Conservation (phyloP, 1,140 invertebrate genomes). For the Pectinophora gossypiella region DNA sequence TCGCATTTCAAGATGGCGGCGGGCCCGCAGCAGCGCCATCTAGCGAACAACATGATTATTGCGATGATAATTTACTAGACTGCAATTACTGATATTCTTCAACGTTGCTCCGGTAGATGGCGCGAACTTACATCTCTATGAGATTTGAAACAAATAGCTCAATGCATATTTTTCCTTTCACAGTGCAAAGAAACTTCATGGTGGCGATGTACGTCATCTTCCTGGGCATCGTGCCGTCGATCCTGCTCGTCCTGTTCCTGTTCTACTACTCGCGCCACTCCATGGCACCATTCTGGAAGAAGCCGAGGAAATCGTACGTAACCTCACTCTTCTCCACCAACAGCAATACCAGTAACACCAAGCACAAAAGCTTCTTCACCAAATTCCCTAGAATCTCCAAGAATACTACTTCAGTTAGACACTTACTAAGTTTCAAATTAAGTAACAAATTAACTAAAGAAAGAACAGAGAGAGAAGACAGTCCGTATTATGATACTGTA, state of each 20-base stretch:
- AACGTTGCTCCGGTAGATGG: no score
- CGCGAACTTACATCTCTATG: no score
- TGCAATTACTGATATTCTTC: no score
- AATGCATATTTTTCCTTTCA: conserved; percentile 49
- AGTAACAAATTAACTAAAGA: no score
- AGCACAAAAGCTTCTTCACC: background rate
- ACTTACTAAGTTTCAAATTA: conserved; percentile 13
- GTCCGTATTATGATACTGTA: background rate
- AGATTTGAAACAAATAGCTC: no score
- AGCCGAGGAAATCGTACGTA: conserved; percentile 84
- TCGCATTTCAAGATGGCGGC: no score
- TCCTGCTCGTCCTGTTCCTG: conserved; percentile 78
- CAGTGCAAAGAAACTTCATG: conserved; percentile 84
- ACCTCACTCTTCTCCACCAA: background rate
- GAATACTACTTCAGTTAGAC: background rate
- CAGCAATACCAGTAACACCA: background rate
- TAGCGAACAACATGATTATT: no score
- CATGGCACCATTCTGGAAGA: conserved; percentile 80
- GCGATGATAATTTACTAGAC: no score
- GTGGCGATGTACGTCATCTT: conserved; percentile 88
- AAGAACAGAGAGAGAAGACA: background rate
- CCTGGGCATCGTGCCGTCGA: conserved; percentile 85
- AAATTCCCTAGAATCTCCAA: no score
- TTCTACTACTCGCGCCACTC: conserved; percentile 85
- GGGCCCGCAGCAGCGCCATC: no score